Evolutionary conservation across 2,888 invertebrate genomes (phyloP).

Genomic region (Metallyticus violacea): DNA sequence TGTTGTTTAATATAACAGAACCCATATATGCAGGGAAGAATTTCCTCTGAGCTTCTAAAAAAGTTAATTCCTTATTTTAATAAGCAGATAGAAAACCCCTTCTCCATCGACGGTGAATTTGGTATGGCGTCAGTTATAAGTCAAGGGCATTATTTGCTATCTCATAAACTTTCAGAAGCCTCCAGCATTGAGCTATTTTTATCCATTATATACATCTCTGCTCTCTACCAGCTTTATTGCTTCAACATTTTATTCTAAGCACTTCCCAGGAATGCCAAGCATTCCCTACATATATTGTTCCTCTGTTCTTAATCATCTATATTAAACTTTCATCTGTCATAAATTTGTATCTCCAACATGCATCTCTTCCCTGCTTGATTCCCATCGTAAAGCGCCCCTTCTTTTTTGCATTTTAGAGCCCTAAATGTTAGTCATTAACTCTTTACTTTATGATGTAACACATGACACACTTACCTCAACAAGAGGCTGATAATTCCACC

Average conservation of each 20-base stretch:
- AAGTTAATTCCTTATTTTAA: too few species aligned
- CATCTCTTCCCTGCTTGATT: not conserved
- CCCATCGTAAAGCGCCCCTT: not conserved
- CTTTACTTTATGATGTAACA: not conserved
- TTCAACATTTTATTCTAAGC: not conserved
- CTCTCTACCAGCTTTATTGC: not conserved
- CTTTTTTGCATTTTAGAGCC: not conserved
- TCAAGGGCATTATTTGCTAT: not conserved
- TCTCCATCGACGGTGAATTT: too few species aligned
- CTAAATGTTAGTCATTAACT: not conserved
- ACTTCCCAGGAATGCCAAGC: not conserved
- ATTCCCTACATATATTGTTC: not conserved
- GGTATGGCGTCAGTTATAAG: not conserved
- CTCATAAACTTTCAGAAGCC: not conserved
- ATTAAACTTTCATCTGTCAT: not conserved
- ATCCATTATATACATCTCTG: not conserved
- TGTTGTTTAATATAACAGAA: too few species aligned
- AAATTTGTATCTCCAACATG: not conserved
- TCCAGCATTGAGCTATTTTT: not conserved
- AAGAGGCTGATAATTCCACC: not conserved
- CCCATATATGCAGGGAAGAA: too few species aligned
- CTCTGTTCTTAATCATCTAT: not conserved
- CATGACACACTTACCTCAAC: not conserved
- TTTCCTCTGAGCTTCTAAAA: too few species aligned
- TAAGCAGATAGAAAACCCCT: too few species aligned